These are phyloP conservation scores for Geotrupes spiniger DNA, from an alignment of 2,888 invertebrate genomes.

Conservation along the genomic window DNA sequence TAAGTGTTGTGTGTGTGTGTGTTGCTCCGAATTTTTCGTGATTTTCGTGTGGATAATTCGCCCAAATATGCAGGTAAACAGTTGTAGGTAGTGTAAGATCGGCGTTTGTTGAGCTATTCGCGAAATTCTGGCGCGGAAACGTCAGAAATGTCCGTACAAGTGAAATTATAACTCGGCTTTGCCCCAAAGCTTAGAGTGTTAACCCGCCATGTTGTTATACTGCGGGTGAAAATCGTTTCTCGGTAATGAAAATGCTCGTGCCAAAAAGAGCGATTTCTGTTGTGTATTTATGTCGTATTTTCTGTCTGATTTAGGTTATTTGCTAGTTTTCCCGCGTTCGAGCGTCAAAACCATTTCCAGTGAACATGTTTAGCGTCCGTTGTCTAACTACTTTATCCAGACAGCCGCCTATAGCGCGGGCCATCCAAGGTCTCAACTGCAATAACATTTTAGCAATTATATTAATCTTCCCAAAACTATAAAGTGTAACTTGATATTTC, in stretches of 20 bases:
- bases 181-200: slow-evolving; percentile 50
- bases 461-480: too few relatives aligned
- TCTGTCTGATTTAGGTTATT: slow-evolving; percentile 49
- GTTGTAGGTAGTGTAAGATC: slow-evolving; percentile 6
- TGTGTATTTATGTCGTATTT: slow-evolving; percentile 50
- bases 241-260: slow-evolving; percentile 28
- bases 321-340: slow-evolving; percentile 53
- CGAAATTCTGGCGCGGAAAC: slow-evolving; percentile 19
- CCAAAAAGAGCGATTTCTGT: slow-evolving; percentile 34
- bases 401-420: slow-evolving; percentile 33
- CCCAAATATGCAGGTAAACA: slow-evolving; percentile 50
- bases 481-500: slow-evolving; percentile 4
- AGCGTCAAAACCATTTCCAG: slow-evolving; percentile 46
- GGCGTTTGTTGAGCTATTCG: slow-evolving; percentile 1
- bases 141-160: slow-evolving; percentile 25
- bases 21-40: slow-evolving; percentile 51
- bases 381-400: slow-evolving; percentile 37
- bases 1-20: slow-evolving; percentile 51
- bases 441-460: slow-evolving; percentile 15
- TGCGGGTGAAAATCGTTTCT: slow-evolving; percentile 51
- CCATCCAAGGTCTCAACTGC: slow-evolving; percentile 36
- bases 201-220: slow-evolving; percentile 70
- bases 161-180: slow-evolving; percentile 45
- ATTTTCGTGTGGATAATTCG: slow-evolving; percentile 51
- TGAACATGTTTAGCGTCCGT: slow-evolving; percentile 45